A percentile compares a stretch with the other conserved stretches of the same genome.
These are phyloP conservation scores for Drosophila borealis DNA, from an alignment of 2,888 invertebrate genomes.

Conservation along the genomic window DNA sequence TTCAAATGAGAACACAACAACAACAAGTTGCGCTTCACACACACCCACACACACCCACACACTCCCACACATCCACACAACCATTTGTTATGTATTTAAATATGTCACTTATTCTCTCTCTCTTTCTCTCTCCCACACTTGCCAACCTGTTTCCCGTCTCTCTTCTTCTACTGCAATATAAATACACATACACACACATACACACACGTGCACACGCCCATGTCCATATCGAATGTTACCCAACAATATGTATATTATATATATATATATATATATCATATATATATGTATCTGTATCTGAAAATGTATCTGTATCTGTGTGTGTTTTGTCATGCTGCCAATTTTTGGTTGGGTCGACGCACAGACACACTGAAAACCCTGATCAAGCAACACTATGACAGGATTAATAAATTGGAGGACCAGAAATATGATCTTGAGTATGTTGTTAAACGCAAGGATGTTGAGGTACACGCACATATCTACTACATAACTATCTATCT, in stretches of 20 bases:
- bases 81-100: slow-evolving; percentile 47
- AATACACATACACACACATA: slow-evolving; percentile 23
- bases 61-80: slow-evolving; percentile 14
- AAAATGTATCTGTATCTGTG: slow-evolving; percentile 26
- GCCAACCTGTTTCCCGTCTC: slow-evolving; percentile 37
- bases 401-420: slow-evolving; percentile 95
- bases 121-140: slow-evolving; percentile 43
- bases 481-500: slow-evolving; percentile 52
- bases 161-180: slow-evolving; percentile 25
- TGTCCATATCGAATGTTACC: slow-evolving; percentile 41
- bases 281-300: slow-evolving; percentile 12
- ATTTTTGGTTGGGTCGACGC: slow-evolving; percentile 20
- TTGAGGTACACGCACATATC: slow-evolving; percentile 91
- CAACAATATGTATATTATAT: slow-evolving; percentile 24
- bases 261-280: slow-evolving; percentile 6
- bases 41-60: slow-evolving; percentile 24
- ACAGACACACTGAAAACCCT: slow-evolving; percentile 91
- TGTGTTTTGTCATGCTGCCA: slow-evolving; percentile 33
- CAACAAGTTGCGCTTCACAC: slow-evolving; percentile 57
- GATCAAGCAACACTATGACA: slow-evolving; percentile 94
- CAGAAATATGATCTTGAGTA: slow-evolving; percentile 99
- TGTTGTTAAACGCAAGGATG: slow-evolving; percentile 99
- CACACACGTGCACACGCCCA: slow-evolving; percentile 32
- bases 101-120: slow-evolving; percentile 55
- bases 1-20: slow-evolving; percentile 22